Conservation (phyloP, 2,888 invertebrate species). For the Blastobasis adustella region DNA sequence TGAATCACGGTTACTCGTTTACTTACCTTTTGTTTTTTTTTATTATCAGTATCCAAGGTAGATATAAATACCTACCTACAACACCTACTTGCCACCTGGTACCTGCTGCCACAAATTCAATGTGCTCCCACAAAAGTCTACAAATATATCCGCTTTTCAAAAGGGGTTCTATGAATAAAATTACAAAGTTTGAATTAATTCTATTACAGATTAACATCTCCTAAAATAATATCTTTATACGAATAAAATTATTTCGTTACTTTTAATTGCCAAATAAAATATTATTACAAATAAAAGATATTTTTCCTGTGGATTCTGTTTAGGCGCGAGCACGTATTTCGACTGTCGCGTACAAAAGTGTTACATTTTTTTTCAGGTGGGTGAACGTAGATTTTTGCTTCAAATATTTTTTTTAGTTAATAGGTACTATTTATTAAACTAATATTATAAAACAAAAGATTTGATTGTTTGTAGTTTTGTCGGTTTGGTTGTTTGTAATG, state of each 20-base stretch:
- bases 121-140: background rate
- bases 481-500: too few relatives aligned
- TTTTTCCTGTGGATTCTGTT: conserved; percentile 42
- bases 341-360: conserved; percentile 36
- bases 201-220: conserved; percentile 8
- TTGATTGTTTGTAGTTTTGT: too few relatives aligned
- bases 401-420: too few relatives aligned
- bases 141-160: background rate
- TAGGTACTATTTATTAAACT: too few relatives aligned
- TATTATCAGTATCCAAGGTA: background rate
- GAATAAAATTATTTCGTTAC: conserved; percentile 61
- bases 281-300: conserved; percentile 58
- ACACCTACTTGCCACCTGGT: too few relatives aligned
- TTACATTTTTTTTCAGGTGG: conserved; percentile 1
- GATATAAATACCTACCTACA: too few relatives aligned
- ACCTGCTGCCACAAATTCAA: background rate
- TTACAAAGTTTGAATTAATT: conserved; percentile 3
- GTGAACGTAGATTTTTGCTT: too few relatives aligned
- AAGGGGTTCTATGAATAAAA: conserved; percentile 6
- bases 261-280: conserved; percentile 62
- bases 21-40: background rate
- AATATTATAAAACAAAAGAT: too few relatives aligned
- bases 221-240: conserved; percentile 64
- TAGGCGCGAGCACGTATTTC: conserved; percentile 59
- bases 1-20: too few relatives aligned